phyloP scores from a whole-genome alignment of 2,888 invertebrate species.

The Tenthredo scrophulariae region DNA sequence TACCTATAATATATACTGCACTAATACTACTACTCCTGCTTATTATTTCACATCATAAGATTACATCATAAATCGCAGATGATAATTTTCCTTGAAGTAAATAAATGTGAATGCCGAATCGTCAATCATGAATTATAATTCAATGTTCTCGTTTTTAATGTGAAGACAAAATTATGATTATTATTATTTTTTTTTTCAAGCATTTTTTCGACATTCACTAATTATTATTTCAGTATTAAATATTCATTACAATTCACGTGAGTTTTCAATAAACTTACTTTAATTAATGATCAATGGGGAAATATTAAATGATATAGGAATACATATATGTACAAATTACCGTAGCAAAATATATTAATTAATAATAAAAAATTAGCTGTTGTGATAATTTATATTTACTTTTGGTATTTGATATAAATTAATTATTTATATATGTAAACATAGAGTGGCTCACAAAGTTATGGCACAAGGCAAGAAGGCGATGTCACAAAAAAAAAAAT shows the following conservation, averaged over 20 bases:
- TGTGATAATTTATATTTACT: constrained; percentile 26
- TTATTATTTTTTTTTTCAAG: too few relatives aligned
- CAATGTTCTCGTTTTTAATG: neutral
- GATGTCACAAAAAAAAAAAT: neutral
- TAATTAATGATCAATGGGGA: neutral
- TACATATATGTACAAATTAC: constrained; percentile 51
- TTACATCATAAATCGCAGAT: neutral
- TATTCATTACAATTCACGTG: constrained; percentile 15
- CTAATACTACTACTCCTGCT: neutral
- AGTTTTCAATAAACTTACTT: neutral
- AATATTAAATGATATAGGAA: constrained; percentile 40
- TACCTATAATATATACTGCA: neutral
- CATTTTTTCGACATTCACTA: constrained; percentile 1
- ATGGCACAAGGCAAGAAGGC: constrained; percentile 41
- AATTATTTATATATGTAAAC: constrained; percentile 18
- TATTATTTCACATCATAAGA: neutral
- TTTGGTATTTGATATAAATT: constrained; percentile 40
- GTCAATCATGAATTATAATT: neutral
- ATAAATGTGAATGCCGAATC: constrained; percentile 21
- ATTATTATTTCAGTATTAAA: neutral
- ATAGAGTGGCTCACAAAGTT: constrained; percentile 12
- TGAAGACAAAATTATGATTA: neutral
- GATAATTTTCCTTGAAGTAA: neutral
- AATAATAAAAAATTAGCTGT: constrained; percentile 5
- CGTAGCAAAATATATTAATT: constrained; percentile 49